Percentiles rank a stretch among this genome's conserved stretches.
These are phyloP conservation scores for Andrena chrysosceles DNA, from an alignment of 2,888 invertebrate genomes.

Conservation along the genomic window DNA sequence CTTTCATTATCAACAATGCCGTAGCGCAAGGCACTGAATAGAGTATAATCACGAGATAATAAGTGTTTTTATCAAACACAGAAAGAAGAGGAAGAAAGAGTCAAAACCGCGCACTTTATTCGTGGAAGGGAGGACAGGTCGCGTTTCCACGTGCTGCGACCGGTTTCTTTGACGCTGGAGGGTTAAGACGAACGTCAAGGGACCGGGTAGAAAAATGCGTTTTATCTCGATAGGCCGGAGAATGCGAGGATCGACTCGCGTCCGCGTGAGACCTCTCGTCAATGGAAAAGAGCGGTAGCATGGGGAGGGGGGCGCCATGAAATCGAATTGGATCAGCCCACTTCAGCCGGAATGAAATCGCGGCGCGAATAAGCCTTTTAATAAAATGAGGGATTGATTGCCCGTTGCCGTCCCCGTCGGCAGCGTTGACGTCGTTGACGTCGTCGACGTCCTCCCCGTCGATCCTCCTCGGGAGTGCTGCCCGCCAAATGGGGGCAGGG, in stretches of 20 bases:
- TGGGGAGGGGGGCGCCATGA: conserved; percentile 56
- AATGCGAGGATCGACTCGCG: conserved; percentile 11
- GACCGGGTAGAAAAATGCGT: background rate
- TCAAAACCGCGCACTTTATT: background rate
- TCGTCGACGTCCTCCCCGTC: conserved; percentile 27
- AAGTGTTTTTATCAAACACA: background rate
- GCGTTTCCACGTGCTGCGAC: conserved; percentile 6
- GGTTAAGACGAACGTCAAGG: background rate
- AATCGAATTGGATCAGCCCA: conserved; percentile 74
- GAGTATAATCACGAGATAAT: conserved; percentile 10
- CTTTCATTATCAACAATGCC: no score
- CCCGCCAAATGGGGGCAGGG: conserved; percentile 16
- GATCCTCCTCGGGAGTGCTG: conserved; percentile 7
- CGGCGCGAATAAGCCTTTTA: conserved; percentile 73
- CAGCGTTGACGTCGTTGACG: conserved; percentile 7
- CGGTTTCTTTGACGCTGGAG: conserved; percentile 1
- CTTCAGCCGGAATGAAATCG: conserved; percentile 73
- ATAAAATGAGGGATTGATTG: conserved; percentile 74
- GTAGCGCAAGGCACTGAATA: no score
- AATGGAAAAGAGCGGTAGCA: conserved; percentile 54
- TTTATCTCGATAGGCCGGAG: conserved; percentile 22
- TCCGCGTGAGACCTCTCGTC: conserved; percentile 23
- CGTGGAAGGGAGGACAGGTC: background rate
- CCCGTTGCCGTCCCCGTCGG: conserved; percentile 44
- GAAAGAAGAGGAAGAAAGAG: background rate